A percentile compares a stretch with the other conserved stretches of the same genome.
Conservation (phyloP, 2,113 vertebrate genomes). For the Ariopsis seemanni region DNA sequence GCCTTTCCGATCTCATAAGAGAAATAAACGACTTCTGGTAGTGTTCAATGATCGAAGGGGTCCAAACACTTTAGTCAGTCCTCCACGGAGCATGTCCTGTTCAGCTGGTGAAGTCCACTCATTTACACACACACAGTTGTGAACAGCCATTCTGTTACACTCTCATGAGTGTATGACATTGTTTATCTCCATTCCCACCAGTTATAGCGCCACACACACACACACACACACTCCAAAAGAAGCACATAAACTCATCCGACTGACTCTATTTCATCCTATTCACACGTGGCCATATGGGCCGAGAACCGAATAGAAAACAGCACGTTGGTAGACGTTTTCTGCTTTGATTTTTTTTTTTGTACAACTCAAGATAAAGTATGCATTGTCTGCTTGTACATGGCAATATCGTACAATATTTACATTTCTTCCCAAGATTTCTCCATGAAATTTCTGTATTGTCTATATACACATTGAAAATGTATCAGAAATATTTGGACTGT, state of each 20-base stretch:
- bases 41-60: constrained; percentile 36
- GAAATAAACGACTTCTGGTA: constrained; percentile 8
- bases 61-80: background rate
- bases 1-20: background rate
- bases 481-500: constrained; percentile 99
- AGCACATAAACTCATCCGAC: constrained; percentile 96
- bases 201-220: background rate
- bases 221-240: constrained; percentile 73
- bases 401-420: constrained; percentile 99
- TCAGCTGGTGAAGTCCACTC: constrained; percentile 82
- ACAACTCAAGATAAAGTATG: constrained; percentile 99
- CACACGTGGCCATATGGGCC: constrained; percentile 79
- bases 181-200: constrained; percentile 28
- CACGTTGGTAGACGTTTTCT: constrained; percentile 90
- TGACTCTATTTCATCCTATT: constrained; percentile 86
- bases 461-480: constrained; percentile 99
- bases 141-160: constrained; percentile 1
- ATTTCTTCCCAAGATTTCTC: constrained; percentile 86
- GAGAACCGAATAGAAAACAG: constrained; percentile 97
- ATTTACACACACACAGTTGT: constrained; percentile 62
- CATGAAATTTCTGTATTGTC: constrained; percentile 95
- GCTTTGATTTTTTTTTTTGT: constrained; percentile 84
- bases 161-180: constrained; percentile 61
- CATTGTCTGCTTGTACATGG: constrained; percentile 99
- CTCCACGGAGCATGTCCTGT: background rate